Evolutionary conservation across 2,888 invertebrate species (phyloP).

Genomic region (Autographa pulchrina): DNA sequence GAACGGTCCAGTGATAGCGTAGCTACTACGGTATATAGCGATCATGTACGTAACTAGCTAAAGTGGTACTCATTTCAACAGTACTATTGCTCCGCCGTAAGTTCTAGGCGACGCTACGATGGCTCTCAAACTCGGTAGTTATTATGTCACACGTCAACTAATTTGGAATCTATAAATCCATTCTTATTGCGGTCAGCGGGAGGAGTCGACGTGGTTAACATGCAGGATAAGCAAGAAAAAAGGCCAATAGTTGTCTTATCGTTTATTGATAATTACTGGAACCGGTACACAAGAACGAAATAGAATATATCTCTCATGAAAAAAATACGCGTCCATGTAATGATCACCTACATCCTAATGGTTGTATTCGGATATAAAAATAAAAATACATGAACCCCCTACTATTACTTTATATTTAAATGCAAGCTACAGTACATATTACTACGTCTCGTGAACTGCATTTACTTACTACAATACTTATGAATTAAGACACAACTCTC

Average conservation of each 20-base stretch:
- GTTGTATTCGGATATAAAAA: slow-evolving; percentile 82
- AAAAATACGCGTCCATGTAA: slow-evolving; percentile 72
- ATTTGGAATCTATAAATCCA: slow-evolving; percentile 56
- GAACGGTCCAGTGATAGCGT: slow-evolving; percentile 60
- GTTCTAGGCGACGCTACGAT: slow-evolving; percentile 56
- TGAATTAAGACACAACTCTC: slow-evolving; percentile 57
- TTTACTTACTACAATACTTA: slow-evolving; percentile 67
- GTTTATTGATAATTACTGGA: slow-evolving; percentile 85
- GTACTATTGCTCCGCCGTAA: slow-evolving; percentile 53
- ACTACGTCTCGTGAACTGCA: slow-evolving; percentile 60
- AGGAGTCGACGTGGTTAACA: slow-evolving; percentile 73
- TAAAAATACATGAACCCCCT: slow-evolving; percentile 80
- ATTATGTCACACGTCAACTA: slow-evolving; percentile 44
- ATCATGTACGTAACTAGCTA: slow-evolving; percentile 62
- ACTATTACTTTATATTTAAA: slow-evolving; percentile 57
- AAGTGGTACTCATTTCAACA: slow-evolving; percentile 57
- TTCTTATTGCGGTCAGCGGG: slow-evolving; percentile 58
- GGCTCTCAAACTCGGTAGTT: slow-evolving; percentile 45
- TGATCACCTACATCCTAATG: slow-evolving; percentile 71
- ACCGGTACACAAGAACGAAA: slow-evolving; percentile 82
- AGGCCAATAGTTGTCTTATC: slow-evolving; percentile 83
- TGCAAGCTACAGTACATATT: slow-evolving; percentile 66
- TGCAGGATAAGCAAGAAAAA: slow-evolving; percentile 88
- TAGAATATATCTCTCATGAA: slow-evolving; percentile 68
- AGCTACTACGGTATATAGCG: slow-evolving; percentile 61